Evolutionary conservation across 2,113 vertebrate genomes (phyloP).

Genomic region (Thoracochromis brauschi): DNA sequence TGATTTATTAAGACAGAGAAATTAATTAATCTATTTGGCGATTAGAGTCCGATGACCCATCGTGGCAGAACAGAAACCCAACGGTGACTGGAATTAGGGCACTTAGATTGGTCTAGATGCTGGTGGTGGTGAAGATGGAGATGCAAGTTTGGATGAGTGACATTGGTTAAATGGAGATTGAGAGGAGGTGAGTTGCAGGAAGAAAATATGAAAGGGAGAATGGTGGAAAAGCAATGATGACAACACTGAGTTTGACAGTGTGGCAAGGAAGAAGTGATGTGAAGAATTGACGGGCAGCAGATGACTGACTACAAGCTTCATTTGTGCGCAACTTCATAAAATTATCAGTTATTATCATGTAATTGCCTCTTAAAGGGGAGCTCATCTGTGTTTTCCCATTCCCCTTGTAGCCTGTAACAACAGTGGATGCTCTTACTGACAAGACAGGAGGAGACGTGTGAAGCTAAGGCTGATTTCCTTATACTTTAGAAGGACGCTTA

Average conservation of each 20-base stretch:
- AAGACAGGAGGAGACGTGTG: conserved; percentile 5
- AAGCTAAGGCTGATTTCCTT: not conserved
- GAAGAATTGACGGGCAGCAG: not conserved
- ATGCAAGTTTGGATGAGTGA: not conserved
- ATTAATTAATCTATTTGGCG: not conserved
- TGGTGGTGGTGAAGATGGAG: not conserved
- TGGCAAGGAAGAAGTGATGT: not conserved
- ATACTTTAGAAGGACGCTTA: not conserved
- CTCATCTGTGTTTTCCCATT: not conserved
- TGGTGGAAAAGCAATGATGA: rapidly evolving
- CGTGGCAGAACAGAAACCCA: not conserved
- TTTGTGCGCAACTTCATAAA: not conserved
- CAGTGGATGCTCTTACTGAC: not conserved
- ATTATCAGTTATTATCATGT: not conserved
- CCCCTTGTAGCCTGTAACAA: not conserved
- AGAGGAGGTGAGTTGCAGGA: not conserved
- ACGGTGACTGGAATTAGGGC: not conserved
- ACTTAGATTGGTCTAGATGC: not conserved
- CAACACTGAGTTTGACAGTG: not conserved
- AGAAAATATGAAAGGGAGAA: not conserved
- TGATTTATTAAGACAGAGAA: not conserved
- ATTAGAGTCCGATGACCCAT: not conserved
- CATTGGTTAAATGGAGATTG: not conserved
- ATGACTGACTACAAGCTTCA: not conserved
- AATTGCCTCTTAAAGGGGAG: not conserved